phyloP scores from a whole-genome alignment of 2,888 invertebrate species.

The Dione juno region DNA sequence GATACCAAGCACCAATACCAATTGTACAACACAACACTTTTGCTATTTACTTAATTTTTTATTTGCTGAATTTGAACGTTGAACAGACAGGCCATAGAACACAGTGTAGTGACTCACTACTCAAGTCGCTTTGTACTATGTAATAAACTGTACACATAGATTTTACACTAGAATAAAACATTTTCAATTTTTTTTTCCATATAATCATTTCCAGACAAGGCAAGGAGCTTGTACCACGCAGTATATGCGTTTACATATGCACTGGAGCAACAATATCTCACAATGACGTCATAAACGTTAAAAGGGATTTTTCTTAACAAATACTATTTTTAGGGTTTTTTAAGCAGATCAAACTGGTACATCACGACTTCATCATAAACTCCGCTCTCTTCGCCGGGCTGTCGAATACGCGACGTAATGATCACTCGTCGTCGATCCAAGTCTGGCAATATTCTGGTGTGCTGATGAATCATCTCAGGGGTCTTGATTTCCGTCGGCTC shows the following conservation, averaged over 20 bases:
- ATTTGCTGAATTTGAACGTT: background rate
- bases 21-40: background rate
- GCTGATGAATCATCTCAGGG: background rate
- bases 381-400: background rate
- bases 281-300: too few species aligned
- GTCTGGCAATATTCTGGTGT: background rate
- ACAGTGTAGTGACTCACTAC: too few species aligned
- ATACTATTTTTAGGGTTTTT: slow-evolving; percentile 17
- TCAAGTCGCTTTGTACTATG: background rate
- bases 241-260: too few species aligned
- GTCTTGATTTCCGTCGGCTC: background rate
- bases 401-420: slow-evolving; percentile 1
- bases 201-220: background rate
- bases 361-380: slow-evolving; percentile 14
- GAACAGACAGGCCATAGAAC: too few species aligned
- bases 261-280: background rate
- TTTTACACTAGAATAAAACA: background rate
- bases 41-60: background rate
- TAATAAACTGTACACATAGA: background rate
- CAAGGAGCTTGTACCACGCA: background rate
- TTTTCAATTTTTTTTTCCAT: too few species aligned
- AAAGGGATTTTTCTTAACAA: too few species aligned
- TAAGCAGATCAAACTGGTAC: slow-evolving; percentile 41
- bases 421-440: slow-evolving; percentile 26
- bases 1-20: background rate